Conservation (phyloP, 1,140 invertebrate species). For the Himalopsyche phryganea region DNA sequence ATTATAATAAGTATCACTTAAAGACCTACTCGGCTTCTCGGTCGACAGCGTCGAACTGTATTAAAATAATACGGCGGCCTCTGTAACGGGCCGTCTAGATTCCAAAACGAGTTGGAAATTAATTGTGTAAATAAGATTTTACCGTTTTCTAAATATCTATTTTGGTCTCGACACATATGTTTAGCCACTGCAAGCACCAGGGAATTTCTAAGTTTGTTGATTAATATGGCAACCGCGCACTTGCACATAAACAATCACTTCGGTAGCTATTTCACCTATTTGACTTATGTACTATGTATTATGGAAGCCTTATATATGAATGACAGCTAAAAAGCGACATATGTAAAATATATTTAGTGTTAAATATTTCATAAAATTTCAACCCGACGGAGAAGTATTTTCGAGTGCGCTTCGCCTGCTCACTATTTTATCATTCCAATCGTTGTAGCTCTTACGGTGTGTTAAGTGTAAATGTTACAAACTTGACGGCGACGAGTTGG, state of each 20-base stretch:
- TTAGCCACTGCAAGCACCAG: constrained; percentile 26
- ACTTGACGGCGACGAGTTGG: constrained; percentile 7
- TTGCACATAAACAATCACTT: constrained; percentile 25
- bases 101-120: background rate
- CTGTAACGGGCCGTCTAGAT: no score
- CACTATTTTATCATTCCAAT: constrained; percentile 32
- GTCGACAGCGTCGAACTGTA: no score
- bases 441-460: constrained; percentile 25
- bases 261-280: constrained; percentile 25
- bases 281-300: constrained; percentile 21
- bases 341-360: constrained; percentile 9
- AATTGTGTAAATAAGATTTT: background rate
- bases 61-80: no score
- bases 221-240: constrained; percentile 20
- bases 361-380: constrained; percentile 10
- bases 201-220: constrained; percentile 27
- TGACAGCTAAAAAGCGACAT: constrained; percentile 10
- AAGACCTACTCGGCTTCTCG: no score
- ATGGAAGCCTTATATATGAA: constrained; percentile 28
- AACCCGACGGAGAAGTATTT: background rate
- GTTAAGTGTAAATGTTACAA: constrained; percentile 5
- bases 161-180: constrained; percentile 23
- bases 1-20: background rate
- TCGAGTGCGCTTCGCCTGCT: constrained; percentile 24
- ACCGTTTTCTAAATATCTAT: background rate